Evolutionary conservation across 2,888 invertebrate genomes (phyloP).

Genomic region (Nomada ferruginata): DNA sequence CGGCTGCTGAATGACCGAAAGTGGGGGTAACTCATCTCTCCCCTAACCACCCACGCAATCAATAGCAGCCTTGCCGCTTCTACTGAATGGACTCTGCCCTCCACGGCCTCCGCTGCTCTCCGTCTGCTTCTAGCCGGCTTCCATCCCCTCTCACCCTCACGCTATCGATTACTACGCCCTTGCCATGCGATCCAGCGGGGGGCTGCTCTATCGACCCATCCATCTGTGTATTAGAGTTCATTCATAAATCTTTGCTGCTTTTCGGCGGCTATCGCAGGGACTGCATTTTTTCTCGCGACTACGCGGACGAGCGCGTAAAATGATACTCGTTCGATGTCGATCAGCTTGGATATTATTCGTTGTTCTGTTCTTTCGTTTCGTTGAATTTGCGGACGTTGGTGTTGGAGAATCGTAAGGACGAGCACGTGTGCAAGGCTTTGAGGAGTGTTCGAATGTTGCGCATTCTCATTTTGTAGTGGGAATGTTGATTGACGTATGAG

Average conservation of each 20-base stretch:
- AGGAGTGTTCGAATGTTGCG: neutral
- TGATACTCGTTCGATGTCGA: neutral
- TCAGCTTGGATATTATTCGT: too few relatives aligned
- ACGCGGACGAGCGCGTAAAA: too few relatives aligned
- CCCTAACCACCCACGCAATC: conserved; percentile 81
- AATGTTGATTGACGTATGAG: neutral
- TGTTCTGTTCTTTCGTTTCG: neutral
- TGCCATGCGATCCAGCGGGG: conserved; percentile 65
- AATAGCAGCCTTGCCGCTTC: conserved; percentile 80
- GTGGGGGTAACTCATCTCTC: conserved; percentile 63
- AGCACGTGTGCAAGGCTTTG: conserved; percentile 10
- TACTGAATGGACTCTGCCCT: conserved; percentile 83
- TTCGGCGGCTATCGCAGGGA: conserved; percentile 57
- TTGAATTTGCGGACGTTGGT: neutral
- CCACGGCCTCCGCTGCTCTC: conserved; percentile 70
- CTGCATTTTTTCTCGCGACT: neutral
- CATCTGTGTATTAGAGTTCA: conserved; percentile 82
- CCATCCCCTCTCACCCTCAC: conserved; percentile 73
- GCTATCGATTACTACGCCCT: conserved; percentile 83
- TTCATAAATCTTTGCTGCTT: conserved; percentile 82
- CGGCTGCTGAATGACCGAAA: conserved; percentile 66
- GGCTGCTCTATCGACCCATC: conserved; percentile 82
- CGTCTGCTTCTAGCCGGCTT: conserved; percentile 36
- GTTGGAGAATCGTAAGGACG: neutral
- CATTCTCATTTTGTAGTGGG: neutral